Conservation (phyloP, 2,113 vertebrate genomes). For the Phalacrocorax pelagicus region DNA sequence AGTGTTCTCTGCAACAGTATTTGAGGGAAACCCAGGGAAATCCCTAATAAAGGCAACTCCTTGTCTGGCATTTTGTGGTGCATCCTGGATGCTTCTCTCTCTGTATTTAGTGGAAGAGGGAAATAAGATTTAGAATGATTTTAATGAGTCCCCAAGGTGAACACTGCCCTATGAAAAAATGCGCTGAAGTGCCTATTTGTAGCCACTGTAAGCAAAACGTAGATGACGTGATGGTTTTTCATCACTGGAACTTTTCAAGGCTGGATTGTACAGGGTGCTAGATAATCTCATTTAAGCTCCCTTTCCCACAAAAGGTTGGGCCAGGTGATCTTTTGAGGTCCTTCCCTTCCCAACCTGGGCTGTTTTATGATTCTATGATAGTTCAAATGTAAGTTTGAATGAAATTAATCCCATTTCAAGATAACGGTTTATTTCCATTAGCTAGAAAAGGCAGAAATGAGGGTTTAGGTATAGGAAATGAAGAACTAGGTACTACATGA, state of each 20-base stretch:
- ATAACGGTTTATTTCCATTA: neutral
- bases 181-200: neutral
- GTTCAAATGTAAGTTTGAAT: neutral
- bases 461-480: neutral
- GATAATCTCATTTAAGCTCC: neutral
- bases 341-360: neutral
- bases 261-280: neutral
- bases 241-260: neutral
- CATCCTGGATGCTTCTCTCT: neutral
- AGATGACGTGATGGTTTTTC: neutral
- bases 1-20: neutral
- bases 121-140: neutral
- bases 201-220: rapidly evolving
- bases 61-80: neutral
- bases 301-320: neutral
- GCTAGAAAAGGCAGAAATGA: neutral
- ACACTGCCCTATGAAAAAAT: neutral
- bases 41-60: neutral
- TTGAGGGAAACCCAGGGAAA: neutral
- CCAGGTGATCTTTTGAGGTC: neutral
- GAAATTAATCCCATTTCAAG: neutral
- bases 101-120: neutral
- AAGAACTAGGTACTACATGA: neutral
- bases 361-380: neutral
- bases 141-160: rapidly evolving